Conservation (phyloP, 2,888 invertebrate genomes). For the Scaptomyza reducta region DNA sequence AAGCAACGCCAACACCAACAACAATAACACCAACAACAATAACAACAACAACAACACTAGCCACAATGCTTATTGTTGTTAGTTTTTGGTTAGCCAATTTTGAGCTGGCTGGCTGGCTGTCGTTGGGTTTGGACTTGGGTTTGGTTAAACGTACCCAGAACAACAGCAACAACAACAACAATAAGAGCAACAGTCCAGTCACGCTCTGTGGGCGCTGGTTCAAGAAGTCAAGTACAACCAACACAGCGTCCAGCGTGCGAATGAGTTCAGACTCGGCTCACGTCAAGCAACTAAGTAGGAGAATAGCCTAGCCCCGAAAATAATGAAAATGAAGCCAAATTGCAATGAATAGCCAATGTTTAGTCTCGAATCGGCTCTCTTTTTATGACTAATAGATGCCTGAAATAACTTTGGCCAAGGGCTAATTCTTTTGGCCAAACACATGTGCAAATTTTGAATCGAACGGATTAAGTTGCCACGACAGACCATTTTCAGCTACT, state of each 20-base stretch:
- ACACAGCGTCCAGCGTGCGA: conserved; percentile 67
- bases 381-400: conserved; percentile 77
- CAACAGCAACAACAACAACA: not conserved
- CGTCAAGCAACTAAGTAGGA: not conserved
- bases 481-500: conserved; percentile 4
- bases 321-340: not conserved
- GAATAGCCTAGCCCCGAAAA: conserved; percentile 30
- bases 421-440: conserved; percentile 63
- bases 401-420: conserved; percentile 65
- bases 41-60: conserved; percentile 7
- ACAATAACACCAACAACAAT: too few species aligned
- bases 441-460: conserved; percentile 72
- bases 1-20: conserved; percentile 42
- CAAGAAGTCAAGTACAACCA: conserved; percentile 77
- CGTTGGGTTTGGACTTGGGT: conserved; percentile 45
- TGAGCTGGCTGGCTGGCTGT: conserved; percentile 36
- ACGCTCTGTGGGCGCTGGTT: conserved; percentile 79
- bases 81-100: conserved; percentile 64
- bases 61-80: conserved; percentile 61
- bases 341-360: conserved; percentile 36
- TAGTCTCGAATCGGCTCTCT: conserved; percentile 14
- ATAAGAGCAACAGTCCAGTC: conserved; percentile 59
- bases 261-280: conserved; percentile 56
- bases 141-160: conserved; percentile 28
- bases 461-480: conserved; percentile 62